Percentiles rank a stretch among this genome's conserved stretches.
These are phyloP conservation scores for Apus apus DNA, from an alignment of 2,113 vertebrate species.

Conservation along the genomic window DNA sequence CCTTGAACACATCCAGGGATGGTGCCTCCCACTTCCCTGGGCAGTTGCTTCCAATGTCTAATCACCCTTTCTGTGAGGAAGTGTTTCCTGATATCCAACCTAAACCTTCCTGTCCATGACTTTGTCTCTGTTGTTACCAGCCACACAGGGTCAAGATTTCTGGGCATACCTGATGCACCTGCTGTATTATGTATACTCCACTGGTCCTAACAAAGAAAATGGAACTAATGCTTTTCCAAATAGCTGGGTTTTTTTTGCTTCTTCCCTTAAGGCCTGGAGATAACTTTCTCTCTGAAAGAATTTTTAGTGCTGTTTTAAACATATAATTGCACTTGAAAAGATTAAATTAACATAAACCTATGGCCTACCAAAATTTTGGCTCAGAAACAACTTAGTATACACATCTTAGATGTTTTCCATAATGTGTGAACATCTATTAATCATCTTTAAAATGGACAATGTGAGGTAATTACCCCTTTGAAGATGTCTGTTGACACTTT, in stretches of 20 bases:
- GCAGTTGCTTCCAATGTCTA: too few relatives aligned
- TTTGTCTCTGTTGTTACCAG: neutral
- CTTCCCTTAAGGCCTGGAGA: neutral
- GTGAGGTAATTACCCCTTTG: neutral
- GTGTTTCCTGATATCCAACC: too few relatives aligned
- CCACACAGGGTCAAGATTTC: neutral
- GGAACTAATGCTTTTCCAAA: neutral
- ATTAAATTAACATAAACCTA: neutral
- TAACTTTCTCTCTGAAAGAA: neutral
- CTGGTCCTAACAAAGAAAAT: neutral
- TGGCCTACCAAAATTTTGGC: fast-evolving
- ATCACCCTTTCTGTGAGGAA: too few relatives aligned
- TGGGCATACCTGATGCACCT: neutral
- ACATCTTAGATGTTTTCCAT: neutral
- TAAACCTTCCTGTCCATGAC: neutral
- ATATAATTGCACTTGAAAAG: neutral
- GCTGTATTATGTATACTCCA: neutral
- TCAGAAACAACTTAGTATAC: neutral
- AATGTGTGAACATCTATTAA: too few relatives aligned
- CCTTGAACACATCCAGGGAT: too few relatives aligned
- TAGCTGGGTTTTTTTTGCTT: fast-evolving
- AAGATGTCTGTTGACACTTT: neutral
- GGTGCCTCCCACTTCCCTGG: too few relatives aligned
- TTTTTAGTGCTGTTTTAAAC: neutral
- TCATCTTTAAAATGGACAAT: neutral